Evolutionary conservation across 2,113 vertebrate species (phyloP).

Genomic region (Cebus imitator): DNA sequence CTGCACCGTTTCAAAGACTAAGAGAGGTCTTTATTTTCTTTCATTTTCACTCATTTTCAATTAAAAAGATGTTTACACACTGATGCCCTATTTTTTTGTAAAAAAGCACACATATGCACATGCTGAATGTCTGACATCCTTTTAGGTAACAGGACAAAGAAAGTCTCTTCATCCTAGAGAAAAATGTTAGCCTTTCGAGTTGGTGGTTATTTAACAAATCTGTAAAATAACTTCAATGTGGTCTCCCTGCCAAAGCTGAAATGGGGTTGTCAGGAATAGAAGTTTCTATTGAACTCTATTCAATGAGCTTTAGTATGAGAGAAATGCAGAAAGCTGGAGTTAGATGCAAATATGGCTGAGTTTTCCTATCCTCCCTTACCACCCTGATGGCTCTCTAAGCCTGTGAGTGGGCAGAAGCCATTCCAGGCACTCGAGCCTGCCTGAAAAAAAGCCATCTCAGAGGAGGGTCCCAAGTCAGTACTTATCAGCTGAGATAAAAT

Average conservation of each 20-base stretch:
- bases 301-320: fast-evolving
- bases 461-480: background rate
- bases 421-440: fast-evolving
- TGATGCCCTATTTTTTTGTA: conserved; percentile 17
- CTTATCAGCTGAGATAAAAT: background rate
- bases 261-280: background rate
- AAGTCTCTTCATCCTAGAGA: background rate
- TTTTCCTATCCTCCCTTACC: too few relatives aligned
- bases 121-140: background rate
- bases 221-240: too few relatives aligned
- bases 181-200: background rate
- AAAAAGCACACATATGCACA: background rate
- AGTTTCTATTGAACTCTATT: background rate
- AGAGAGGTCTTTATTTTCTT: background rate
- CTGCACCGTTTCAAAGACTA: background rate
- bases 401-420: fast-evolving
- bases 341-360: fast-evolving
- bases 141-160: background rate
- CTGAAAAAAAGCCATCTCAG: fast-evolving
- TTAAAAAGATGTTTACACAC: background rate
- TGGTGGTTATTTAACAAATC: background rate
- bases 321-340: background rate
- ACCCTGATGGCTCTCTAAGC: fast-evolving
- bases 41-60: background rate
- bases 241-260: background rate